A percentile compares a stretch with the other conserved stretches of the same genome.
These are phyloP conservation scores for Corythornis vintsioides DNA, from an alignment of 2,113 vertebrate species.

Conservation along the genomic window DNA sequence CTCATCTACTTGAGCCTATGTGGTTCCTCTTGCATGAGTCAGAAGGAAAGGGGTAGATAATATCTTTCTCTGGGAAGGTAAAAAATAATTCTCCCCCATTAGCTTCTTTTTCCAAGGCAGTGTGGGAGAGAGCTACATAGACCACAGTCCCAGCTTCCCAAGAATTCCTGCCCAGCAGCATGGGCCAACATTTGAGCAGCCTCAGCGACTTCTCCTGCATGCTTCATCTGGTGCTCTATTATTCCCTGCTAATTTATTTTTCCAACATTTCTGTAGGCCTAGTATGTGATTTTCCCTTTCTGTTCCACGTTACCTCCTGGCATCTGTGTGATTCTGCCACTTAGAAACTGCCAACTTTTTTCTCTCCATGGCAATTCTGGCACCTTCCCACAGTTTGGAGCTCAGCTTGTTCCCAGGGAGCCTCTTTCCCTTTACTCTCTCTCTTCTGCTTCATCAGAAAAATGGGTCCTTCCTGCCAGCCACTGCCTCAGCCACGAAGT, in stretches of 20 bases:
- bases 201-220: background rate
- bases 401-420: background rate
- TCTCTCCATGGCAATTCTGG: background rate
- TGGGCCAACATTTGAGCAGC: background rate
- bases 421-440: background rate
- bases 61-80: background rate
- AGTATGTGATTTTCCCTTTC: background rate
- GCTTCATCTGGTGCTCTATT: background rate
- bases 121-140: background rate
- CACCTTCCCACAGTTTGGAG: background rate
- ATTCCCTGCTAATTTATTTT: background rate
- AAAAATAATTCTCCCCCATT: accelerated
- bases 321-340: background rate
- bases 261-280: background rate
- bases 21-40: background rate
- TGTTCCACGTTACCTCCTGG: background rate
- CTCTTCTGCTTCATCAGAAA: background rate
- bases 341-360: background rate
- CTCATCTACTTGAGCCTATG: background rate
- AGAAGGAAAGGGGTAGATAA: background rate
- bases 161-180: background rate
- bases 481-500: background rate
- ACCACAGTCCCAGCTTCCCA: background rate
- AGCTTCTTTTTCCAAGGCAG: background rate
- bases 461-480: background rate